A percentile compares a stretch with the other conserved stretches of the same genome.
Conservation (phyloP, 2,113 vertebrate genomes). For the Prochilodus magdalenae region DNA sequence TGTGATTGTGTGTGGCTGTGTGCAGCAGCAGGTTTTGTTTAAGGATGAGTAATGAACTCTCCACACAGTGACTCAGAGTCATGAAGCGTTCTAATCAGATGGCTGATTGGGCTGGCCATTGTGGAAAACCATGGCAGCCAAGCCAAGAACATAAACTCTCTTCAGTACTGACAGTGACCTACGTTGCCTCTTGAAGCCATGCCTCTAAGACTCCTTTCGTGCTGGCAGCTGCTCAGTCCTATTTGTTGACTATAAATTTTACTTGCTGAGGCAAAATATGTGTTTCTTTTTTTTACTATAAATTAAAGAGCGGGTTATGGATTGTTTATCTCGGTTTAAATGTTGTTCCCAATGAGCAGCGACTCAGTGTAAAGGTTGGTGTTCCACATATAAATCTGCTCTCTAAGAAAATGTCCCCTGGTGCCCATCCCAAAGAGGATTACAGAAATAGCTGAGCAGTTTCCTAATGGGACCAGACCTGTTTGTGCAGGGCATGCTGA, state of each 20-base stretch:
- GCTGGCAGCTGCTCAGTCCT: neutral
- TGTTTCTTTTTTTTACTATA: neutral
- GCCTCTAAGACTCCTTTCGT: neutral
- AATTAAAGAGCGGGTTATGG: neutral
- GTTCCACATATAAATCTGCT: neutral
- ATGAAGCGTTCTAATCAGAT: constrained; percentile 57
- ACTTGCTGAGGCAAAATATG: neutral
- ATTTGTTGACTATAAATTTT: neutral
- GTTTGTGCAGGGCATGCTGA: constrained; percentile 30
- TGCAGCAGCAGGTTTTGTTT: constrained; percentile 48
- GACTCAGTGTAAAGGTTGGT: neutral
- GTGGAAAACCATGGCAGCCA: neutral
- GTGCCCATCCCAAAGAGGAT: neutral
- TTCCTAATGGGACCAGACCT: constrained; percentile 14
- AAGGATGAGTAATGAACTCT: constrained; percentile 57
- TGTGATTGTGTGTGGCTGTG: neutral
- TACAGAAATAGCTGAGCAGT: constrained; percentile 17
- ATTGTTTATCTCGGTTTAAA: neutral
- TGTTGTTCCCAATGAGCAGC: neutral
- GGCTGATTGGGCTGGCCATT: constrained; percentile 43
- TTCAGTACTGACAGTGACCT: neutral
- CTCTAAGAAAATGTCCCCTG: constrained; percentile 1
- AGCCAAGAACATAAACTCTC: neutral
- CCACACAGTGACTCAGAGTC: constrained; percentile 54
- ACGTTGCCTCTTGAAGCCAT: neutral